Conservation (phyloP, 2,888 invertebrate genomes). For the Andrena flavipes region DNA sequence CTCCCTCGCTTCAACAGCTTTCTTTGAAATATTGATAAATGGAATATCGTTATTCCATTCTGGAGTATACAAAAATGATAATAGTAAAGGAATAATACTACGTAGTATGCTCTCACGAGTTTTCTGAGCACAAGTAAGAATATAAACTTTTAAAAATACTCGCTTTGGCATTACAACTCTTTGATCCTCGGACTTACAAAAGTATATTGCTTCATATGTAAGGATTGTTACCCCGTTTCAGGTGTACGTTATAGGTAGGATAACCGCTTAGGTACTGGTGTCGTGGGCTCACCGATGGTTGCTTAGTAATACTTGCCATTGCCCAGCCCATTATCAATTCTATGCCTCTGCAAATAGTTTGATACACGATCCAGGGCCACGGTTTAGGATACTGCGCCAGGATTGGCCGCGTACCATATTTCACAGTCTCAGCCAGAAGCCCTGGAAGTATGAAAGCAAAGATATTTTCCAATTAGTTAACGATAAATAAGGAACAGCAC, state of each 20-base stretch:
- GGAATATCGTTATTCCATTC: constrained; percentile 6
- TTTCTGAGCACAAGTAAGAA: constrained; percentile 31
- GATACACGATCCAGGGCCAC: constrained; percentile 87
- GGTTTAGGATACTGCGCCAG: constrained; percentile 80
- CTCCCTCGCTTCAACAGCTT: not conserved
- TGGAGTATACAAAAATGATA: constrained; percentile 36
- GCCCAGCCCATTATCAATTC: constrained; percentile 86
- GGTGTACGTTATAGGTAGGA: constrained; percentile 81
- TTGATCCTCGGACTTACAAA: constrained; percentile 35
- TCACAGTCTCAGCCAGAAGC: constrained; percentile 76
- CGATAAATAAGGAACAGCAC: too few relatives aligned
- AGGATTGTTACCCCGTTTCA: constrained; percentile 83
- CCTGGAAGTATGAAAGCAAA: constrained; percentile 67
- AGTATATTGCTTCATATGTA: constrained; percentile 81
- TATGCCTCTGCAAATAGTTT: constrained; percentile 85
- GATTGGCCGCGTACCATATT: constrained; percentile 72
- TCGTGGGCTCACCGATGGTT: constrained; percentile 85
- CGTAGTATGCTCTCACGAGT: constrained; percentile 14
- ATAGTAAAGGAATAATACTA: constrained; percentile 31
- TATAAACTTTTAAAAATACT: constrained; percentile 50
- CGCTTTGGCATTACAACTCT: constrained; percentile 58
- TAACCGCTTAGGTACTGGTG: constrained; percentile 82
- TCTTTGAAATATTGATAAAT: not conserved
- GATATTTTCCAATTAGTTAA: too few relatives aligned
- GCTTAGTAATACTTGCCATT: constrained; percentile 86